phyloP scores from a whole-genome alignment of 2,888 invertebrate species.

The Drosophila mimetica region DNA sequence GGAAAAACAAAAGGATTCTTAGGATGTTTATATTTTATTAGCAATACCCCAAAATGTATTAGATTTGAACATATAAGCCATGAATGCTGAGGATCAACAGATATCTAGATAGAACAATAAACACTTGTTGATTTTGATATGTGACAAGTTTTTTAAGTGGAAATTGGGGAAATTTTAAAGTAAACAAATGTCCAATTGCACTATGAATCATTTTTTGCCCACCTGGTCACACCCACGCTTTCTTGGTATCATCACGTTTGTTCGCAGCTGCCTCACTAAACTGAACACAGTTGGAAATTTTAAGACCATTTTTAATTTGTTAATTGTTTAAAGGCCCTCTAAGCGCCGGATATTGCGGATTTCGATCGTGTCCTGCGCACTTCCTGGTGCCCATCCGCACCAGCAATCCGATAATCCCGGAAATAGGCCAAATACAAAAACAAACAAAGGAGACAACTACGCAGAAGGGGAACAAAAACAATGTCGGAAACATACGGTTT shows the following conservation, averaged over 20 bases:
- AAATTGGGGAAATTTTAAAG: neutral
- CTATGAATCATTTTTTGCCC: slow-evolving; percentile 4
- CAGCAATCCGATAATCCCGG: neutral
- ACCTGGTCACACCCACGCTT: slow-evolving; percentile 27
- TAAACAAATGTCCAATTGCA: slow-evolving; percentile 7
- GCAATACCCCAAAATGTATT: neutral
- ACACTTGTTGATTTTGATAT: neutral
- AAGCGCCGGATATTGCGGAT: neutral
- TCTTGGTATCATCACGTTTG: slow-evolving; percentile 5
- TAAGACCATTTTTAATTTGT: slow-evolving; percentile 19
- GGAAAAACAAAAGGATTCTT: slow-evolving; percentile 49
- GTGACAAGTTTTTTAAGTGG: neutral
- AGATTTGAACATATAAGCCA: slow-evolving; percentile 2
- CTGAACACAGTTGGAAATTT: slow-evolving; percentile 12
- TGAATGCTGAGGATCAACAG: neutral
- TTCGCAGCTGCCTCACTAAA: slow-evolving; percentile 13
- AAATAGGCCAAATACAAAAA: neutral
- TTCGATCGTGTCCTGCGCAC: slow-evolving; percentile 5
- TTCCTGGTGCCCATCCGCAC: slow-evolving; percentile 22
- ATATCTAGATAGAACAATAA: neutral
- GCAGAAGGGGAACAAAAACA: slow-evolving; percentile 56
- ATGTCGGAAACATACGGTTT: slow-evolving; percentile 84
- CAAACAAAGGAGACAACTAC: slow-evolving; percentile 43
- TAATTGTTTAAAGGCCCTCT: slow-evolving; percentile 31
- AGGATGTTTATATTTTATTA: neutral